Evolutionary conservation across 2,113 vertebrate species (phyloP).

Genomic region (Trematocara zebra): DNA sequence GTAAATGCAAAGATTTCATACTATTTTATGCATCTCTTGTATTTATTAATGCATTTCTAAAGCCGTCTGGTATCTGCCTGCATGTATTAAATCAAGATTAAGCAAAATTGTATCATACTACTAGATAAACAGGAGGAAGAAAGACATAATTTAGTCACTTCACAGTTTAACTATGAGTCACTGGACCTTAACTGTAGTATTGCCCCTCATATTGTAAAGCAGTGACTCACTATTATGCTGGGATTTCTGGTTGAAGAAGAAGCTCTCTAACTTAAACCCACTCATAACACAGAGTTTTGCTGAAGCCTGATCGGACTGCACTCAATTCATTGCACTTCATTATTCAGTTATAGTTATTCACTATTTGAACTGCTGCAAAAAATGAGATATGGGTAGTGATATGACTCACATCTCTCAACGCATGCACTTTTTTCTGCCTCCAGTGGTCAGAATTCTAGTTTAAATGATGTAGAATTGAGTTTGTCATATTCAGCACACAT

Average conservation of each 20-base stretch:
- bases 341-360: background rate
- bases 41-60: background rate
- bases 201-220: background rate
- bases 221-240: constrained; percentile 9
- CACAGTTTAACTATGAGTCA: constrained; percentile 12
- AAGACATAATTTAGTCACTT: background rate
- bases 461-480: background rate
- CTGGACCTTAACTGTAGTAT: background rate
- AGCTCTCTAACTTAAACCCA: background rate
- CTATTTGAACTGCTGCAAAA: background rate
- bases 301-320: background rate
- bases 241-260: background rate
- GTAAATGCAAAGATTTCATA: background rate
- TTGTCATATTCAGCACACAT: background rate
- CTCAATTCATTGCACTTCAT: background rate
- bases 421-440: background rate
- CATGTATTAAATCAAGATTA: background rate
- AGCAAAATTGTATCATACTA: background rate
- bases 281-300: background rate
- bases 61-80: background rate
- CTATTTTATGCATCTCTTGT: background rate
- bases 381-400: background rate
- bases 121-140: background rate
- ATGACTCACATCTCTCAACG: background rate
- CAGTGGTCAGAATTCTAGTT: background rate